These are phyloP conservation scores for Lepilemur septentrionalis DNA, from an alignment of 2,797 vertebrate genomes.

Conservation along the genomic window DNA sequence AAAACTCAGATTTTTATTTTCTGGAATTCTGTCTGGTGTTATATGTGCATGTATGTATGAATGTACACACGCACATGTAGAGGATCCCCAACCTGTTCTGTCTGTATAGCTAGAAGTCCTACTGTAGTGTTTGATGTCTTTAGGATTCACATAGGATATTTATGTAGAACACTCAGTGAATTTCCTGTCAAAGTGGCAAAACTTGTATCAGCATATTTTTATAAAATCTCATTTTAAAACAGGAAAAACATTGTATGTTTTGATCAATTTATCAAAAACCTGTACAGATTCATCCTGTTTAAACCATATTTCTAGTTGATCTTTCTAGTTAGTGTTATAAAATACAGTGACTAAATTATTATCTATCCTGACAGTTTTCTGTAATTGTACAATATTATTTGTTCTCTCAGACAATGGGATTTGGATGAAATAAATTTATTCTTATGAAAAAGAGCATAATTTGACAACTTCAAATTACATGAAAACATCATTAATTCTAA, in stretches of 20 bases:
- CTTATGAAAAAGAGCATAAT: not conserved
- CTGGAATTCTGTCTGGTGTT: not conserved
- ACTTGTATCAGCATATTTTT: not conserved
- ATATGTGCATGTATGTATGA: not conserved
- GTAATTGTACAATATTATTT: conserved; percentile 24
- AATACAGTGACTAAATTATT: conserved; percentile 16
- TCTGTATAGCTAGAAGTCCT: not conserved
- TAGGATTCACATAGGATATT: not conserved
- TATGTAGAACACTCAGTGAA: not conserved
- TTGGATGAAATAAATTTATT: not conserved
- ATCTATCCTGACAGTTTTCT: conserved; percentile 19
- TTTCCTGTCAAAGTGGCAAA: not conserved
- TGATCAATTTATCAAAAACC: conserved; percentile 32
- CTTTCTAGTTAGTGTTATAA: conserved; percentile 20
- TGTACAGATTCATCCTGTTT: conserved; percentile 12
- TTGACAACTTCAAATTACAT: conserved; percentile 44
- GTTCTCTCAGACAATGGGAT: not conserved
- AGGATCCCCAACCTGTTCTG: not conserved
- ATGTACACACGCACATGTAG: not conserved
- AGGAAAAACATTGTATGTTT: conserved; percentile 26
- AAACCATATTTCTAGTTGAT: not conserved
- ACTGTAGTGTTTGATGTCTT: not conserved
- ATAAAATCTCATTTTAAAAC: not conserved
- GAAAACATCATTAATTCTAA: conserved; percentile 14
- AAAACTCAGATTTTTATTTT: not conserved